A percentile compares a stretch with the other conserved stretches of the same genome.
Conservation (phyloP, 2,113 vertebrate genomes). For the Bothrops jararaca region DNA sequence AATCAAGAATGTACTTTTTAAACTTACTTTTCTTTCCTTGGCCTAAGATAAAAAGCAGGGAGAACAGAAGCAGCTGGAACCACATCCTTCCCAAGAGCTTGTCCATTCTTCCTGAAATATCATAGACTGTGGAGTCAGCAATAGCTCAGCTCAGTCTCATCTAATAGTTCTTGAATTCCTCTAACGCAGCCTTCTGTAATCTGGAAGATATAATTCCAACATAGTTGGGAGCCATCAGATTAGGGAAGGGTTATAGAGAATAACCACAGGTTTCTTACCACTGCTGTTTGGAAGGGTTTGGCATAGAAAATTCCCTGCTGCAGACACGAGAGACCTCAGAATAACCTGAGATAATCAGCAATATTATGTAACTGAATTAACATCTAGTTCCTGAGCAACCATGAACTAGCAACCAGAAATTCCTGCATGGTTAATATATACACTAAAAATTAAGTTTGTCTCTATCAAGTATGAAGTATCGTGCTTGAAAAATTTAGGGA, state of each 20-base stretch:
- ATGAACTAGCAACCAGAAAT: neutral
- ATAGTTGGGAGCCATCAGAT: neutral
- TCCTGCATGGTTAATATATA: neutral
- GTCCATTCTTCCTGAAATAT: slow-evolving; percentile 66
- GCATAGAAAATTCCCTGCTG: neutral
- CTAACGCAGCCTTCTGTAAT: neutral
- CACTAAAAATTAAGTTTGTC: neutral
- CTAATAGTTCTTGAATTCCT: neutral
- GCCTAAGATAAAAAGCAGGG: slow-evolving; percentile 51
- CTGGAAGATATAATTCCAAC: neutral
- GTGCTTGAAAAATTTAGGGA: neutral
- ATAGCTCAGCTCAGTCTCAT: neutral
- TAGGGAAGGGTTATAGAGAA: neutral
- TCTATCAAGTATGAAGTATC: neutral
- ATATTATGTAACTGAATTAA: neutral
- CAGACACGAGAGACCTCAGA: neutral
- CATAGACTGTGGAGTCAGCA: neutral
- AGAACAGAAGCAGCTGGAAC: slow-evolving; percentile 63
- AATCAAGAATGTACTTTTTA: accelerated
- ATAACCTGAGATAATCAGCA: neutral
- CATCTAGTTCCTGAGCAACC: neutral
- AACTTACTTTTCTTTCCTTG: slow-evolving; percentile 68
- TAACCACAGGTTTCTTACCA: neutral
- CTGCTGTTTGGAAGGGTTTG: neutral
- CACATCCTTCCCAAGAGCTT: accelerated